Evolutionary conservation across 2,113 vertebrate genomes (phyloP), one percentile per base, ranked within the genome.

Genomic region (Rissa tridactyla): DNA sequence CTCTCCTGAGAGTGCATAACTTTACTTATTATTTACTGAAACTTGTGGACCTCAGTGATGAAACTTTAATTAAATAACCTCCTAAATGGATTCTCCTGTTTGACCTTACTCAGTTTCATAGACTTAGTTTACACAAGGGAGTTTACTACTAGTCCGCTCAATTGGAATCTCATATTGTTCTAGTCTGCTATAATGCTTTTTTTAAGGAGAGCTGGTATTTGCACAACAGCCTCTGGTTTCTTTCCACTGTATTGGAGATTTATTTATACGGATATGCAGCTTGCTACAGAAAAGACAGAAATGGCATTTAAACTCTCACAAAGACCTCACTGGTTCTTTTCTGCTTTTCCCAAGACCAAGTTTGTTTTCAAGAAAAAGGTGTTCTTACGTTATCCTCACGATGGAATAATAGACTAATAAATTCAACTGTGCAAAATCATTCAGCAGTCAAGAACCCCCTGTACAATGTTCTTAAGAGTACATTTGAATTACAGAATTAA

Each of bases 11-110:
- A 73, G 64, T 17, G 65, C 47, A 42, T 7, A 84, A 79, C 76
- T 94, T 91, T 60, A 76, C 83, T 88, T 84, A 75, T 71, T 88
- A 62, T 75, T 94, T 71, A 52, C 69, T 3, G 5, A 88, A 95
- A 84, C 44, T 71, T 65, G 27, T 44, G 73, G 52, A 76, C 66
- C 58, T 91, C 36, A 26, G 66, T 29, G 70, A 76, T n/a, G 54
- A 94, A 94, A 86, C 27, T 92, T 94, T 82, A 95, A 96, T 88
- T 95, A 93, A 94, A 93, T 89, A 86, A 84, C 8, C 10, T 65
- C 78, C 78, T 91, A 82, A 96, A 81, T n/a, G 75, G 58, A 52
- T 96, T 88, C 47, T 69, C 87, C 77, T 87, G 10, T 69, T 86
- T 89, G 92, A 87, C 91, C 72, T 82, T 34, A 27, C 2, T 2